Conservation (phyloP, 2,888 invertebrate genomes). For the Drosophila fungiperda region DNA sequence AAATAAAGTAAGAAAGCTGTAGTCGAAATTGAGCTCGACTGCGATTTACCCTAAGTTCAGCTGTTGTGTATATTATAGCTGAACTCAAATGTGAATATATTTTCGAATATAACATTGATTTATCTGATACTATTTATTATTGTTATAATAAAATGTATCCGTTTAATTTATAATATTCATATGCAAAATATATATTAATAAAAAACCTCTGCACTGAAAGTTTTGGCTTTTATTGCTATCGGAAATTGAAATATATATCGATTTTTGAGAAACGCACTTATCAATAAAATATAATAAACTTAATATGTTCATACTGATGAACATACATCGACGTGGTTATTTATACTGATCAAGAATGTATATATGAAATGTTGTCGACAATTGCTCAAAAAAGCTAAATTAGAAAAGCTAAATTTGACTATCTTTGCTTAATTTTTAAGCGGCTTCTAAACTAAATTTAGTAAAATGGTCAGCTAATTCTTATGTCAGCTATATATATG, state of each 20-base stretch:
- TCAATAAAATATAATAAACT: not conserved
- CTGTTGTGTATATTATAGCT: not conserved
- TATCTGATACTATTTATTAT: not conserved
- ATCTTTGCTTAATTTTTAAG: not conserved
- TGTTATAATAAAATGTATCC: not conserved
- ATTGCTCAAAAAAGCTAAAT: not conserved
- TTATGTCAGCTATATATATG: not conserved
- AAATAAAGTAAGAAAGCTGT: not conserved
- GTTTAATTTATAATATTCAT: not conserved
- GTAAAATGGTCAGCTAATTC: not conserved
- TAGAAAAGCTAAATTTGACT: not conserved
- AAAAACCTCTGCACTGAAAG: not conserved
- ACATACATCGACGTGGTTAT: no score
- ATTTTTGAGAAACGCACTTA: not conserved
- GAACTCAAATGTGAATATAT: not conserved
- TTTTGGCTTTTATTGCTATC: not conserved
- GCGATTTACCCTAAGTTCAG: not conserved
- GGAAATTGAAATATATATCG: not conserved
- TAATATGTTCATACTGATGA: not conserved
- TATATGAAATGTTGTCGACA: conserved; percentile 2
- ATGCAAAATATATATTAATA: not conserved
- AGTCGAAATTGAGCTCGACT: not conserved
- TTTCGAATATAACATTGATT: not conserved
- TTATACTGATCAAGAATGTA: no score
- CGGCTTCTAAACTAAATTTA: not conserved